phyloP scores from a whole-genome alignment of 2,888 invertebrate species.

The Brachylomia viminalis region DNA sequence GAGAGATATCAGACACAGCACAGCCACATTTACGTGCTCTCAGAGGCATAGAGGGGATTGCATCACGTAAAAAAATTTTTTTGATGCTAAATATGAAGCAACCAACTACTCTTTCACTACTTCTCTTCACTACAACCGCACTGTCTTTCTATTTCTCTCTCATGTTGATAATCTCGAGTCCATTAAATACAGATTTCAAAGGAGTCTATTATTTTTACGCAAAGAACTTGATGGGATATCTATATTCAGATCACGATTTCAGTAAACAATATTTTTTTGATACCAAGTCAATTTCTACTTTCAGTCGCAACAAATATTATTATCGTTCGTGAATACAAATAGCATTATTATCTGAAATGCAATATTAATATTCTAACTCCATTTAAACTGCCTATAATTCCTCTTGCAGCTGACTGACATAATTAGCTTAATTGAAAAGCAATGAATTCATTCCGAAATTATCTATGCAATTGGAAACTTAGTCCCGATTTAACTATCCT shows the following conservation, averaged over 20 bases:
- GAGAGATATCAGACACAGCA: not conserved
- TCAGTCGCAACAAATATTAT: constrained; percentile 40
- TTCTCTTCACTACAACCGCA: too few species aligned
- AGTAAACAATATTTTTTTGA: constrained; percentile 51
- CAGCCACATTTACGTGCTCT: not conserved
- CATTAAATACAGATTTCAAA: constrained; percentile 7
- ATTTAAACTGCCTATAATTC: constrained; percentile 49
- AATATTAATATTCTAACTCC: constrained; percentile 38
- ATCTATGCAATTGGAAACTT: constrained; percentile 46
- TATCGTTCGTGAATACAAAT: constrained; percentile 40
- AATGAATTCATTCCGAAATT: constrained; percentile 45
- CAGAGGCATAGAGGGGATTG: not conserved
- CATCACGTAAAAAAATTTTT: not conserved
- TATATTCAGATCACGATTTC: constrained; percentile 36
- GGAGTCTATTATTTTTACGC: constrained; percentile 3
- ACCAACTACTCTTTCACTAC: too few species aligned
- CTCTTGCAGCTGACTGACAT: constrained; percentile 33
- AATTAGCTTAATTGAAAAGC: constrained; percentile 61
- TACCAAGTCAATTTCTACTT: constrained; percentile 50
- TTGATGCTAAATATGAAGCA: not conserved
- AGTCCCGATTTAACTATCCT: constrained; percentile 38
- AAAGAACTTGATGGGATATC: constrained; percentile 20
- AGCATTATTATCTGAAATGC: constrained; percentile 32
- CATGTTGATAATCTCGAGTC: not conserved
- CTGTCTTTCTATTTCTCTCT: not conserved